These are phyloP conservation scores for Hoplostethus mediterraneus DNA, from an alignment of 2,797 vertebrate genomes.

Conservation along the genomic window DNA sequence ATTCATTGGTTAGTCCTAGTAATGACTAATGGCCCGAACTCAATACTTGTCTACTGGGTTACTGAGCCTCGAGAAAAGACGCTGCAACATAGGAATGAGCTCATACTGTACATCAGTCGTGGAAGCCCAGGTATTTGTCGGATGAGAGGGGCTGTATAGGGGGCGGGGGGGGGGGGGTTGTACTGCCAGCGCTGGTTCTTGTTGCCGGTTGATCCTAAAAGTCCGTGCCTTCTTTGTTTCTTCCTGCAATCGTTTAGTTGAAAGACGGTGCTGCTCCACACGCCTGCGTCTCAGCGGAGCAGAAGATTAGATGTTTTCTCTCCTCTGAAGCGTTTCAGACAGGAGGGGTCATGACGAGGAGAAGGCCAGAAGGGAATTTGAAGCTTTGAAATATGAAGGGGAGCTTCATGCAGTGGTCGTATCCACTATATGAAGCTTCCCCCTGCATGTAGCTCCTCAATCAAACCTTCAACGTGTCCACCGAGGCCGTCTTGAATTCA, in stretches of 20 bases:
- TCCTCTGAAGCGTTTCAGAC: too few species aligned
- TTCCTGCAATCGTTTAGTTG: slow-evolving; percentile 1
- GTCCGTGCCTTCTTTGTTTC: background rate
- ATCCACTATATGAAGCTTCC: too few species aligned
- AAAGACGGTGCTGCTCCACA: background rate
- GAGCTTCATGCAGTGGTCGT: too few species aligned
- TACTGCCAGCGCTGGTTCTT: background rate
- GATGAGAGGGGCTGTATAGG: background rate
- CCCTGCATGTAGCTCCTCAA: too few species aligned
- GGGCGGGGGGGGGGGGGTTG: too few species aligned
- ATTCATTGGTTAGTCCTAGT: slow-evolving; percentile 53
- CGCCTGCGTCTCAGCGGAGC: background rate
- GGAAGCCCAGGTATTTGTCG: background rate
- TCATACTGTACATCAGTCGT: background rate
- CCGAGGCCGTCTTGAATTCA: too few species aligned
- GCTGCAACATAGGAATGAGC: background rate
- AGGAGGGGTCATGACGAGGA: too few species aligned
- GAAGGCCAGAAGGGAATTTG: too few species aligned
- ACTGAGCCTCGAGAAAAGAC: slow-evolving; percentile 3
- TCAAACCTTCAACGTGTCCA: too few species aligned
- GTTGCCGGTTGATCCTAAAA: background rate
- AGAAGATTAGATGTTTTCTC: too few species aligned
- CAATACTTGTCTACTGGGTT: slow-evolving; percentile 16
- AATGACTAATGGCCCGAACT: slow-evolving; percentile 53
- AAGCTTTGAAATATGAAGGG: too few species aligned